Percentiles rank a stretch among this genome's conserved stretches.
Evolutionary conservation across 2,113 vertebrate species (phyloP).

Genomic region (Cavia porcellus): DNA sequence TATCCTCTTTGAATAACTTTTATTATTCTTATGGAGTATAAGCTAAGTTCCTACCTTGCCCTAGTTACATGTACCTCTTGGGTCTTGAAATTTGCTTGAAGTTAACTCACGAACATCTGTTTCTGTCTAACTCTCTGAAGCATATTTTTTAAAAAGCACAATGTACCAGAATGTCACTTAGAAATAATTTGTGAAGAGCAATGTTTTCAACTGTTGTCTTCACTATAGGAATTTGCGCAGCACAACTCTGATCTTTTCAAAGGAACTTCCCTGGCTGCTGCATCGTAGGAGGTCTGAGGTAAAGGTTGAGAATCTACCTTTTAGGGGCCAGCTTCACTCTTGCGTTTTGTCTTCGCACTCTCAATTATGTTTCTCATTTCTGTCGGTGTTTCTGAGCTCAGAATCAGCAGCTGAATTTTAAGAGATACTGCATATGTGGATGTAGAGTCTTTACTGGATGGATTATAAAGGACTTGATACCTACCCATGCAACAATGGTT

Average conservation of each 20-base stretch:
- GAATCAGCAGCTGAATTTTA: neutral
- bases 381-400: neutral
- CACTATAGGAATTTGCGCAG: neutral
- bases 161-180: neutral
- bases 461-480: neutral
- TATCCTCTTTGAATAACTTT: neutral
- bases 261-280: neutral
- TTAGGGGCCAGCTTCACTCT: neutral
- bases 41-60: neutral
- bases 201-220: neutral
- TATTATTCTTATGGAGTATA: neutral
- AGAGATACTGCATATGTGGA: neutral
- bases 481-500: neutral
- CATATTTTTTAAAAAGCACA: neutral
- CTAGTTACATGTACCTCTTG: neutral
- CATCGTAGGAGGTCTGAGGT: neutral
- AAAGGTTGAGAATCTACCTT: neutral
- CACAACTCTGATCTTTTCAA: neutral
- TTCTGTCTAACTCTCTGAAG: conserved; percentile 33
- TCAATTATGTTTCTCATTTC: neutral
- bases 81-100: neutral
- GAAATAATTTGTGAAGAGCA: neutral
- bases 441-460: neutral
- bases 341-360: neutral
- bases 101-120: neutral